These are phyloP conservation scores for Melinopterus prodromus DNA, from an alignment of 2,888 invertebrate species.

Conservation along the genomic window DNA sequence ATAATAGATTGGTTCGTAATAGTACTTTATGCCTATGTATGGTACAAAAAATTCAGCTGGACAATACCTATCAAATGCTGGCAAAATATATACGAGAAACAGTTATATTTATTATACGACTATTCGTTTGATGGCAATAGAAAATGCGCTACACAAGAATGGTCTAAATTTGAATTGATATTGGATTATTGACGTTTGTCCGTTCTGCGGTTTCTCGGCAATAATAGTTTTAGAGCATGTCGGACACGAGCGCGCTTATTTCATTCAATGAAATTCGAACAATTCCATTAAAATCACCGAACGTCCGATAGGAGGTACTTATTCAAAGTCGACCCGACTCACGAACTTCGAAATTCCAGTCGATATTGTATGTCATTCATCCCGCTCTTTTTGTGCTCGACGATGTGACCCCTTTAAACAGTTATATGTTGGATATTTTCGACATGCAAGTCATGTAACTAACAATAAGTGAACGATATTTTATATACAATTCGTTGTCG, in stretches of 20 bases:
- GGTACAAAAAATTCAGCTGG: too few relatives aligned
- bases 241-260: slow-evolving; percentile 23
- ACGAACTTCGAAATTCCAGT: slow-evolving; percentile 12
- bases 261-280: slow-evolving; percentile 23
- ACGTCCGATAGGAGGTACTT: slow-evolving; percentile 11
- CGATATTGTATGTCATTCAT: background rate
- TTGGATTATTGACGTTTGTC: background rate
- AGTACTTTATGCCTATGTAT: too few relatives aligned
- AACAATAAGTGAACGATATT: background rate
- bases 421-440: background rate
- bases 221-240: slow-evolving; percentile 23
- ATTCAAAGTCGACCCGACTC: slow-evolving; percentile 17
- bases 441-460: background rate
- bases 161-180: background rate
- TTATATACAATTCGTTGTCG: background rate
- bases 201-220: slow-evolving; percentile 22
- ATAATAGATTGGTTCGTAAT: too few relatives aligned
- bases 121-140: background rate
- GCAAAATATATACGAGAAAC: background rate
- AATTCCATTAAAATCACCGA: slow-evolving; percentile 23
- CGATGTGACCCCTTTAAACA: background rate
- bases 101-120: background rate
- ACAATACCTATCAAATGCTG: background rate
- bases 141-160: background rate
- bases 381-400: background rate